A percentile compares a stretch with the other conserved stretches of the same genome.
phyloP scores from a whole-genome alignment of 2,888 invertebrate species.

The Drosophila multiciliata region DNA sequence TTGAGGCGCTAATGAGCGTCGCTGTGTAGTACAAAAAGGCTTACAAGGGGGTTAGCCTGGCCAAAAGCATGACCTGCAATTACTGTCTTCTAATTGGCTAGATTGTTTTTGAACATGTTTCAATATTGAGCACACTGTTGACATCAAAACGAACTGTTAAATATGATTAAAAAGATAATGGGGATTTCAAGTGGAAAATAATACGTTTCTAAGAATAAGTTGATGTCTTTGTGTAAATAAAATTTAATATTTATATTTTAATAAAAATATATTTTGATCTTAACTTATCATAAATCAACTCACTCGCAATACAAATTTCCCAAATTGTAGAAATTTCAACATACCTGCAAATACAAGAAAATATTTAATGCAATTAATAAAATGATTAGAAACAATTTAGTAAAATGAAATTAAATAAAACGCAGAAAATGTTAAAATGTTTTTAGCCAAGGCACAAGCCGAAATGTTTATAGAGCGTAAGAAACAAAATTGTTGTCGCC shows the following conservation, averaged over 20 bases:
- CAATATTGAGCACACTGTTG: constrained; percentile 6
- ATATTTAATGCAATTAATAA: neutral
- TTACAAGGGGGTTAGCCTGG: constrained; percentile 47
- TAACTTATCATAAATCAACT: neutral
- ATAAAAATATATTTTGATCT: neutral
- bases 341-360: constrained; percentile 17
- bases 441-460: neutral
- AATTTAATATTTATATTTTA: neutral
- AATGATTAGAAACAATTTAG: too few relatives aligned
- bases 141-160: constrained; percentile 4
- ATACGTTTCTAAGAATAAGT: neutral
- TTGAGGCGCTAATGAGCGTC: constrained; percentile 67
- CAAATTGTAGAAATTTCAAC: neutral
- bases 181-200: neutral
- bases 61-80: constrained; percentile 21
- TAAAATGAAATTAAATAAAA: neutral
- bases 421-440: neutral
- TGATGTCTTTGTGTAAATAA: neutral
- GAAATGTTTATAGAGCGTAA: neutral
- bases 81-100: constrained; percentile 47
- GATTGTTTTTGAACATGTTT: constrained; percentile 41
- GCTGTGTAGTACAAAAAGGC: constrained; percentile 46
- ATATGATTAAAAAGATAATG: neutral
- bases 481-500: neutral
- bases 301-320: neutral